Conservation (phyloP, 2,797 vertebrate species). For the Octomys mimax region DNA sequence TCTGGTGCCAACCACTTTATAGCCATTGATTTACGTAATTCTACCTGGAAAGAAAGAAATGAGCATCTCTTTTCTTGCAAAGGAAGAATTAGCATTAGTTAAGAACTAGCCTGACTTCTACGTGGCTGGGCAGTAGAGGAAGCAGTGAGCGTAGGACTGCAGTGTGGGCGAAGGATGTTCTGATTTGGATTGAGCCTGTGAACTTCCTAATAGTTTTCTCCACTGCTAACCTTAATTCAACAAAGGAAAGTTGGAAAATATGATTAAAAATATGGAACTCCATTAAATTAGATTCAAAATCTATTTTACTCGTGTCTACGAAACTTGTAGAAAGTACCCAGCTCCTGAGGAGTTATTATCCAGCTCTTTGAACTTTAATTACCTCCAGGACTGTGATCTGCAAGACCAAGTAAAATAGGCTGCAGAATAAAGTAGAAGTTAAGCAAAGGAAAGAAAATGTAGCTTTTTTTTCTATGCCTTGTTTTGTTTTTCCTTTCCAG, state of each 20-base stretch:
- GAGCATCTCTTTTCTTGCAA: slow-evolving; percentile 2
- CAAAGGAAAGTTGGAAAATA: slow-evolving; percentile 61
- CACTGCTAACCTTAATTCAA: neutral
- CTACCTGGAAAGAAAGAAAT: slow-evolving; percentile 20
- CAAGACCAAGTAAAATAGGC: slow-evolving; percentile 12
- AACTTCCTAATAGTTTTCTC: neutral
- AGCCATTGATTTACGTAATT: neutral
- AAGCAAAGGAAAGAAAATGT: neutral
- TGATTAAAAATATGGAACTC: slow-evolving; percentile 50
- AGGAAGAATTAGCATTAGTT: slow-evolving; percentile 1
- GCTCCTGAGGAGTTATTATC: slow-evolving; percentile 46
- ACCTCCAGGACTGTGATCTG: slow-evolving; percentile 66
- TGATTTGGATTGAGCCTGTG: neutral
- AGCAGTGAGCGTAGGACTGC: neutral
- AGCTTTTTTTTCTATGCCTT: neutral
- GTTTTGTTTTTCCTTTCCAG: neutral
- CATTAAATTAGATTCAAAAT: slow-evolving; percentile 73
- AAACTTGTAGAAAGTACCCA: slow-evolving; percentile 63
- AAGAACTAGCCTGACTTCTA: neutral
- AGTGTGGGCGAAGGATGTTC: neutral
- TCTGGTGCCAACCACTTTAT: neutral
- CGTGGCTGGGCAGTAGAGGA: neutral
- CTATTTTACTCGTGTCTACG: slow-evolving; percentile 21
- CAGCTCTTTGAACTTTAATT: slow-evolving; percentile 74
- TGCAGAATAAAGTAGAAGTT: neutral